These are phyloP conservation scores for Eolophus roseicapilla DNA, from an alignment of 2,113 vertebrate genomes.

Conservation along the genomic window DNA sequence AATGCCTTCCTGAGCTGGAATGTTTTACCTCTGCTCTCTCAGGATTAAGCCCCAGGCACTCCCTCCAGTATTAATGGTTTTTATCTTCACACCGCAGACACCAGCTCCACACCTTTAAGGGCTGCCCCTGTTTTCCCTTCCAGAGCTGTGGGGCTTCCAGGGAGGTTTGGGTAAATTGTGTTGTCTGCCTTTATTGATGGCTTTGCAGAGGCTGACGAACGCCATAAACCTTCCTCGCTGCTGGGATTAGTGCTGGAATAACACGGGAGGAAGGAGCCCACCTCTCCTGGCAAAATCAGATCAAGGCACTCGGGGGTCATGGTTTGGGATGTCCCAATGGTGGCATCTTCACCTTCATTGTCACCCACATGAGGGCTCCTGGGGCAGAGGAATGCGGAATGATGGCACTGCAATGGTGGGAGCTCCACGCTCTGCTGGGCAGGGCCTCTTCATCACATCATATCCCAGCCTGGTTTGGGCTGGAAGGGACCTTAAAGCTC, in stretches of 20 bases:
- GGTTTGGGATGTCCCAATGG: rapidly evolving
- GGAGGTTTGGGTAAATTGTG: not conserved
- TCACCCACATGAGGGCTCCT: not conserved
- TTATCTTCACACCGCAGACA: not conserved
- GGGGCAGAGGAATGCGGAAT: not conserved
- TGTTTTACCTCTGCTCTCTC: constrained; percentile 4
- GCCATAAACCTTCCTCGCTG: not conserved
- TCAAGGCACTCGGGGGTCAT: not conserved
- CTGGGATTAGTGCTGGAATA: not conserved
- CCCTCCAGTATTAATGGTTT: not conserved
- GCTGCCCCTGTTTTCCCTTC: not conserved
- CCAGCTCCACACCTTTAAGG: not conserved
- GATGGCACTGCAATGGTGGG: rapidly evolving
- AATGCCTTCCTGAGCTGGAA: not conserved
- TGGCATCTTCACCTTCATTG: not conserved
- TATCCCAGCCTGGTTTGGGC: not conserved
- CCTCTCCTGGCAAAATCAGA: not conserved
- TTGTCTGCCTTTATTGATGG: constrained; percentile 38
- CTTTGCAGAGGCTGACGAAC: not conserved
- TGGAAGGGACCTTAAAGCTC: not conserved
- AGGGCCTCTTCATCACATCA: not conserved
- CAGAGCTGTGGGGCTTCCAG: not conserved
- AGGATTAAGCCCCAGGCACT: not conserved
- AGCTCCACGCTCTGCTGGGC: rapidly evolving
- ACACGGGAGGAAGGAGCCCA: not conserved